Evolutionary conservation across 2,888 invertebrate species (phyloP).

Genomic region (Limnephilus lunatus): DNA sequence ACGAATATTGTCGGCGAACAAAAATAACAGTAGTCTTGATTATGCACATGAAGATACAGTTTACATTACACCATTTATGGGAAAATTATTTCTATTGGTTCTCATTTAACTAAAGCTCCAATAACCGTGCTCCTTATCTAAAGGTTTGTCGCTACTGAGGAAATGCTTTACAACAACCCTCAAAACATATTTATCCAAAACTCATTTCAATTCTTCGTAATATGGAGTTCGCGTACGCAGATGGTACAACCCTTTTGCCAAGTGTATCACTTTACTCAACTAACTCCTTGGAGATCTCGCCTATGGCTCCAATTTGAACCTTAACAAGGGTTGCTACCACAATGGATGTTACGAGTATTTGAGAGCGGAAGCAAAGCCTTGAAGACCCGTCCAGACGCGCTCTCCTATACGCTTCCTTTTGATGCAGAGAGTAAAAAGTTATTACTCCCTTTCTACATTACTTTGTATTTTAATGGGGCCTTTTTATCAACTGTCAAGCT

Average conservation of each 20-base stretch:
- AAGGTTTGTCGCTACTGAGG: background rate
- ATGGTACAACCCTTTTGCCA: background rate
- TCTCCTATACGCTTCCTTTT: background rate
- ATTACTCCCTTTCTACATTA: background rate
- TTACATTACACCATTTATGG: background rate
- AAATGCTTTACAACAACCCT: background rate
- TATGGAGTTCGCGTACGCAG: background rate
- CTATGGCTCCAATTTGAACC: constrained; percentile 9
- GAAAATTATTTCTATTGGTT: constrained; percentile 29
- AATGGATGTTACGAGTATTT: constrained; percentile 17
- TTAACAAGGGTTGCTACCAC: constrained; percentile 25
- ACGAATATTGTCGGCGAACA: background rate
- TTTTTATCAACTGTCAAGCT: background rate
- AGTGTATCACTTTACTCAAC: background rate
- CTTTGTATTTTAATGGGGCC: background rate
- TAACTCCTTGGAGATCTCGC: background rate
- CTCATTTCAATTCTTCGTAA: background rate
- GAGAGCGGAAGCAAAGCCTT: constrained; percentile 23
- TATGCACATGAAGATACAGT: background rate
- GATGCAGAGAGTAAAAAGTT: background rate
- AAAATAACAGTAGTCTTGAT: background rate
- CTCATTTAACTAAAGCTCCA: constrained; percentile 4
- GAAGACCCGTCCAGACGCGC: background rate
- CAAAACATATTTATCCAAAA: background rate
- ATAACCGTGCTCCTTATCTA: background rate